These are phyloP conservation scores for Limnephilus rhombicus DNA, from an alignment of 2,888 invertebrate species.

Conservation along the genomic window DNA sequence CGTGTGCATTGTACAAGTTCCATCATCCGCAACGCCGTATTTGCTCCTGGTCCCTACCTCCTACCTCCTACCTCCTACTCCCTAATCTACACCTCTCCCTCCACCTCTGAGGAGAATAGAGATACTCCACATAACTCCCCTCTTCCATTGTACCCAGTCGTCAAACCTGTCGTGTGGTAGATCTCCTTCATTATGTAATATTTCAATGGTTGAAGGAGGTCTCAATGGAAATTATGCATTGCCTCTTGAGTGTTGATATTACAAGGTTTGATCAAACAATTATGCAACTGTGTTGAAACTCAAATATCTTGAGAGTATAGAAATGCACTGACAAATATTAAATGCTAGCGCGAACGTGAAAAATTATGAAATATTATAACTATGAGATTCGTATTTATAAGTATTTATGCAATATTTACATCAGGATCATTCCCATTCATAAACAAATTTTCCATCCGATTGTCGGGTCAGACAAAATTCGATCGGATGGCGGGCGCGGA, in stretches of 20 bases:
- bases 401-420: no score
- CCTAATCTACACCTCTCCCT: background rate
- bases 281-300: background rate
- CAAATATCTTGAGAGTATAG: background rate
- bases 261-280: background rate
- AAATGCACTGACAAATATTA: no score
- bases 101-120: background rate
- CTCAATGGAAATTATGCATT: background rate
- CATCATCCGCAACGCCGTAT: background rate
- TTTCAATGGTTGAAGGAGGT: background rate
- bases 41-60: background rate
- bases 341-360: no score
- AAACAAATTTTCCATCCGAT: no score
- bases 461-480: no score
- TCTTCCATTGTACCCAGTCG: background rate
- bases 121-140: background rate
- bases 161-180: conserved; percentile 29
- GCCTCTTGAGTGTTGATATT: background rate
- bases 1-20: conserved; percentile 52
- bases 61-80: no score
- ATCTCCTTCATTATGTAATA: conserved; percentile 32
- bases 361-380: no score
- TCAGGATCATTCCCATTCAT: no score
- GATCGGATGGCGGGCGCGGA: no score
- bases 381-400: no score